A percentile compares a stretch with the other conserved stretches of the same genome.
phyloP scores from a whole-genome alignment of 2,797 vertebrate genomes.

The Merluccius polli region DNA sequence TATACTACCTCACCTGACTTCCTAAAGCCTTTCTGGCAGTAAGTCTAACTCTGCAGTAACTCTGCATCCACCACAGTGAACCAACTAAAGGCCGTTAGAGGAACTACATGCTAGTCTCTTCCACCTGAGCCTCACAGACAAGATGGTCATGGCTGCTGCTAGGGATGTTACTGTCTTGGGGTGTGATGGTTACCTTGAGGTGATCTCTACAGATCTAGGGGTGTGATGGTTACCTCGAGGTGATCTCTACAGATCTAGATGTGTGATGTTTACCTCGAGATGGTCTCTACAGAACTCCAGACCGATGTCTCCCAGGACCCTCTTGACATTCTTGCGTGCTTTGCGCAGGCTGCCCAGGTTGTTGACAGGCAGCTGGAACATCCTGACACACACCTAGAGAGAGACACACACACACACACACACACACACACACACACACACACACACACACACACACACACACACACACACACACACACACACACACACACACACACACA shows the following conservation, averaged over 20 bases:
- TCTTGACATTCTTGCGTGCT: conserved; percentile 99
- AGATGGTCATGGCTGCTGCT: too few species aligned
- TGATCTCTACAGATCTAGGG: conserved; percentile 55
- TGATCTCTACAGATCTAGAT: conserved; percentile 54
- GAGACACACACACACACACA: conserved; percentile 37
- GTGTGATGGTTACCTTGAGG: not conserved
- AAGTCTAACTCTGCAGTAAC: too few species aligned
- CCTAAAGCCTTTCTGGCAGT: too few species aligned
- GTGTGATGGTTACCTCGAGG: not conserved
- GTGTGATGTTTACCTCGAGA: conserved; percentile 62
- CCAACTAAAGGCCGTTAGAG: too few species aligned
- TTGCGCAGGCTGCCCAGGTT: conserved; percentile 99
- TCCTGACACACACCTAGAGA: conserved; percentile 81
- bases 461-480: not conserved
- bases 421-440: too few species aligned
- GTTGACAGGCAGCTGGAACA: conserved; percentile 99
- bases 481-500: too few species aligned
- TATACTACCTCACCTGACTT: too few species aligned
- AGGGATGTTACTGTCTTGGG: too few species aligned
- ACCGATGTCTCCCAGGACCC: conserved; percentile 97
- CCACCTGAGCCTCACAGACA: not conserved
- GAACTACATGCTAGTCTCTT: too few species aligned
- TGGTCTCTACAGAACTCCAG: conserved; percentile 98
- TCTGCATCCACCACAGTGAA: too few species aligned
- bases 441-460: not conserved